A percentile compares a stretch with the other conserved stretches of the same genome.
Conservation (phyloP, 53 echinoderm and acorn worm species). For the Astropecten irregularis region DNA sequence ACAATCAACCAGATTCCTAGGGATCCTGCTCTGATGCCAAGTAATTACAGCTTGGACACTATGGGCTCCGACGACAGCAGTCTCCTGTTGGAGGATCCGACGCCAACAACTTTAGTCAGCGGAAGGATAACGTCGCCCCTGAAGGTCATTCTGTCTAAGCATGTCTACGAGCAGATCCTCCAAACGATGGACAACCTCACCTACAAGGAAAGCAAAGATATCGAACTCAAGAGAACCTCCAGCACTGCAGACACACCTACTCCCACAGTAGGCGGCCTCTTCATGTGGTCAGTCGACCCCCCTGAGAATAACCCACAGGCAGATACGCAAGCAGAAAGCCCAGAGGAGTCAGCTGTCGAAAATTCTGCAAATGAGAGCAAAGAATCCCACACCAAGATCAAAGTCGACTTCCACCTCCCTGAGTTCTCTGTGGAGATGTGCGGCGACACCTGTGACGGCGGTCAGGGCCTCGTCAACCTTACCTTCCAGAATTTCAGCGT, state of each 20-base stretch:
- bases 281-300: conserved; percentile 43
- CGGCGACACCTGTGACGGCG: conserved; percentile 90
- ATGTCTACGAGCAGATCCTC: conserved; percentile 91
- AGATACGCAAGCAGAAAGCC: not conserved
- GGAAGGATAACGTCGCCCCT: conserved; percentile 84
- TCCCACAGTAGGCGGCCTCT: not conserved
- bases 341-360: not conserved
- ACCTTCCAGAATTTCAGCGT: conserved; percentile 87
- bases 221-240: conserved; percentile 17
- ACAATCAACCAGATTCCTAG: conserved; percentile 70
- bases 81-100: conserved; percentile 24
- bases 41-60: conserved; percentile 64
- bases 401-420: conserved; percentile 91
- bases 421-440: conserved; percentile 81
- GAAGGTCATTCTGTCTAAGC: conserved; percentile 88
- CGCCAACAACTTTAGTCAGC: conserved; percentile 47
- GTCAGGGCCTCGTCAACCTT: conserved; percentile 86
- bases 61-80: conserved; percentile 34
- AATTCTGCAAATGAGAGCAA: not conserved
- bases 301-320: not conserved
- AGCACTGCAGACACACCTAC: conserved; percentile 1
- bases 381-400: conserved; percentile 65
- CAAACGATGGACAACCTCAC: conserved; percentile 96
- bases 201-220: conserved; percentile 55
- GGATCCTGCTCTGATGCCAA: conserved; percentile 39